Evolutionary conservation across 53 echinoderm and acorn worm species (phyloP), one percentile per base, ranked within the genome.

Genomic region (Holothuria leucospilota): DNA sequence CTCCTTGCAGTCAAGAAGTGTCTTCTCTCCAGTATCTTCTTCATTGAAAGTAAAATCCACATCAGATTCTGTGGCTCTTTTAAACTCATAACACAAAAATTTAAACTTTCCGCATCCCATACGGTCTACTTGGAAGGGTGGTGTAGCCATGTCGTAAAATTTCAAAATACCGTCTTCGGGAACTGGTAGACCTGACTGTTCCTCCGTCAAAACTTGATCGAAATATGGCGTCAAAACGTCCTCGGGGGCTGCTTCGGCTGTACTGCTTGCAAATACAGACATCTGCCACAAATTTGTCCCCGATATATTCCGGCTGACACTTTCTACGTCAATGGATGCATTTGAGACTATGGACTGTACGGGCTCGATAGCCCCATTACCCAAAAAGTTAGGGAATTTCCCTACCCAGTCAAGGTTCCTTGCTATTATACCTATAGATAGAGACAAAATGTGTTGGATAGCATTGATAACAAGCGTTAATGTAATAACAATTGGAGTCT

Each of bases 201-300:
- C 84, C n/a, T 64, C 65, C 0, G 84, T 66, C n/a, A 83, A 66
- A 40, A 83, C 51, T 64, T 83, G 84, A 21, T 26, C 12, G 34
- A 83, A 83, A 11, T 64, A 66, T 10, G 84, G 65, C 20, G 26
- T 28, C 11, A 83, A 26, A 21, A 64, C 41, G 68, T 83, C 68
- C 51, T 83, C 84, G 13, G 27, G 51, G 15, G 84, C 65, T 1
- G 84, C 65, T 20, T 64, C 68, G 11, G 42, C 67, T 4, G 84
- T 67, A 21, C 80, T 80, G 20, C 80, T 80, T 13, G 84, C 84
- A 66, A 83, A 83, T 2, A 83, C 84, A 23, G 84, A 83, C 65
- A 83, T 67, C 29, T 83, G 84, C 84, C 84, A 83, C 24, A 83
- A 41, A 8, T 28, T 26, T 20, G 26, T 23, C n/a, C 84, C 84